phyloP scores from a whole-genome alignment of 2,888 invertebrate species.

The Junonia oenone region DNA sequence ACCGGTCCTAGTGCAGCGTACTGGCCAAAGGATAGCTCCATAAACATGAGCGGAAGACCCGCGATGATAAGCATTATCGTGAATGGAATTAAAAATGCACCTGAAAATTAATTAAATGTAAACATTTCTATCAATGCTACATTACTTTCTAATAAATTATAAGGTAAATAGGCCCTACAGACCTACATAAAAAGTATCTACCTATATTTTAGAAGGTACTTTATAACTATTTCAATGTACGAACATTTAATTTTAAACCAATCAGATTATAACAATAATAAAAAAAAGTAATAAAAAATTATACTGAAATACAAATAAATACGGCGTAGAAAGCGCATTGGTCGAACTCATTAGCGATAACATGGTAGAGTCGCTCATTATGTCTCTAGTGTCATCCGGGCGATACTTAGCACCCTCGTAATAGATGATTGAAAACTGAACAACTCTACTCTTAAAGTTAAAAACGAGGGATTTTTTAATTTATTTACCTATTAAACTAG shows the following conservation, averaged over 20 bases:
- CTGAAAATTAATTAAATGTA: constrained; percentile 52
- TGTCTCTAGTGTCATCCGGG: constrained; percentile 8
- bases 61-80: constrained; percentile 88
- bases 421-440: neutral
- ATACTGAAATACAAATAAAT: neutral
- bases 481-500: too few relatives aligned
- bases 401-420: constrained; percentile 4
- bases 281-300: neutral
- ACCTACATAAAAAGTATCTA: too few relatives aligned
- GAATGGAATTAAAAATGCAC: constrained; percentile 91
- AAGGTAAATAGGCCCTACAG: too few relatives aligned
- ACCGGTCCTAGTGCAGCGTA: constrained; percentile 89
- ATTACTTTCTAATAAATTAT: too few relatives aligned
- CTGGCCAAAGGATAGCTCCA: constrained; percentile 92
- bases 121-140: too few relatives aligned
- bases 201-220: too few relatives aligned
- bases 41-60: constrained; percentile 89
- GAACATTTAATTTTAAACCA: too few relatives aligned
- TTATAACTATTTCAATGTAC: too few relatives aligned
- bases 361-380: constrained; percentile 15
- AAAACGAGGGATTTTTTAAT: too few relatives aligned
- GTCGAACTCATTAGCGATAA: constrained; percentile 19
- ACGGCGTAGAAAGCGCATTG: constrained; percentile 2
- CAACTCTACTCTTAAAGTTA: too few relatives aligned
- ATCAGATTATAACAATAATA: neutral